Conservation (phyloP, 2,113 vertebrate species). For the Paraplagusia blochii region DNA sequence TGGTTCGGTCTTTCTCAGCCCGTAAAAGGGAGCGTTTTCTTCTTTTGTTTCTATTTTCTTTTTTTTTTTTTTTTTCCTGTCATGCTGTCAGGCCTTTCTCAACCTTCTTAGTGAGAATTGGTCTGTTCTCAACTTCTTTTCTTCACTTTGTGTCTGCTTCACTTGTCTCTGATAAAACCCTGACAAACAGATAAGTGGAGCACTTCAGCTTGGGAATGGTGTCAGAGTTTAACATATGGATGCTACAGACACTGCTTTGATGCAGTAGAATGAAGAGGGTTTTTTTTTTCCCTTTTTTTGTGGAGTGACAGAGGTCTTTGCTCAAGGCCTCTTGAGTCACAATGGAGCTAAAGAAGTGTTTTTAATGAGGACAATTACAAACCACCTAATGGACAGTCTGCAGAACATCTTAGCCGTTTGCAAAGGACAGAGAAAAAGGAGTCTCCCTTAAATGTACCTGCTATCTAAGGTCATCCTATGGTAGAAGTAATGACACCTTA, state of each 20-base stretch:
- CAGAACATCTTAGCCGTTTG: too few relatives aligned
- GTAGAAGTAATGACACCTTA: conserved; percentile 6
- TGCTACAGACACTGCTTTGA: conserved; percentile 35
- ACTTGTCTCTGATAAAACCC: conserved; percentile 14
- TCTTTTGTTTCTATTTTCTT: not conserved
- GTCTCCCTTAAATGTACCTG: not conserved
- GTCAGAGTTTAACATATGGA: conserved; percentile 32
- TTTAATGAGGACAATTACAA: conserved; percentile 13
- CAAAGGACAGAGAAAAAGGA: not conserved
- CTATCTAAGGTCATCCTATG: not conserved
- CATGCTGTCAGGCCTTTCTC: too few relatives aligned
- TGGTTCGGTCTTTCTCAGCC: conserved; percentile 2
- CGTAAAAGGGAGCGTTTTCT: conserved; percentile 13
- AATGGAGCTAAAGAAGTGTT: conserved; percentile 9
- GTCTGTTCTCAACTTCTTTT: conserved; percentile 20
- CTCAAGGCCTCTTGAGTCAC: conserved; percentile 16
- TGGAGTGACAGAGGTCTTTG: conserved; percentile 10
- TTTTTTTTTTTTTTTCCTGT: too few relatives aligned
- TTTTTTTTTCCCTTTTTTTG: conserved; percentile 35
- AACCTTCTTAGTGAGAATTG: conserved; percentile 10
- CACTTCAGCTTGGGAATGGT: not conserved
- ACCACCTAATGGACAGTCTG: too few relatives aligned
- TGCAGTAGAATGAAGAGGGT: conserved; percentile 19
- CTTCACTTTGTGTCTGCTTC: conserved; percentile 25
- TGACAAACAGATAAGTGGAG: conserved; percentile 42